Base-by-base conservation (phyloP, 2,888 invertebrate species). In the Lepidocyrtoides sp. region DNA sequence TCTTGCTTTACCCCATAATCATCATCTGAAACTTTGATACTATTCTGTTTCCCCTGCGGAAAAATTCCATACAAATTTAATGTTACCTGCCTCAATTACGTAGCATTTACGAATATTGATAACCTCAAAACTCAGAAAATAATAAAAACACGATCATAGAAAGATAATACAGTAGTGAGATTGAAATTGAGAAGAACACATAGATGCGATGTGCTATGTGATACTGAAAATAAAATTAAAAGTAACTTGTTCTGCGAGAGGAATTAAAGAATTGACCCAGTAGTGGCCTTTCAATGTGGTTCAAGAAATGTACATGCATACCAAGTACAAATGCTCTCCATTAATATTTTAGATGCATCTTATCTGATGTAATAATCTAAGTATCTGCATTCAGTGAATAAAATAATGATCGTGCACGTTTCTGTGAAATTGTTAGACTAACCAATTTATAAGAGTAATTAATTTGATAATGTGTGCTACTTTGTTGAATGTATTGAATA, bases 201-300 rank as follows among this genome's bases (percentile, higher is more conserved):
- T 20, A 23, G n/a, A 66, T 4, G 12, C 3, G 79, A 87, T 87
- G 26, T 63, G 87, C 77, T 60, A 23, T 60, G 48, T 63, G 87
- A 87, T 87, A 79, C 29, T 8, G 77, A 87, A 87, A 87, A 63
- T 23, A 85, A 85, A 75, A 75, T 57, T 7, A 83, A 75, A 20
- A 2, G 69, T n/a, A 41, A n/a, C 75, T 75, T 26, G 48, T 23
- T 75, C 0, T 72, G 4, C 17, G 12, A 75, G 44, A 7, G 1
- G 63, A 26, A 26, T 14, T 17, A 32, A 51, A 79, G 26, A n/a
- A 26, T 10, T 14, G n/a, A 79, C 44, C 51, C 79, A 63, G 14
- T 48, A 4, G 44, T 14, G 0, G 3, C 14, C 8, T 32, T 81
- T 36, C 8, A 14, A 7, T 69, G 20, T 69, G 41, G 81, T 32